These are phyloP conservation scores for Geodia barretti DNA, from an alignment of 37 sponge, comb jelly and placozoan genomes.

Conservation along the genomic window DNA sequence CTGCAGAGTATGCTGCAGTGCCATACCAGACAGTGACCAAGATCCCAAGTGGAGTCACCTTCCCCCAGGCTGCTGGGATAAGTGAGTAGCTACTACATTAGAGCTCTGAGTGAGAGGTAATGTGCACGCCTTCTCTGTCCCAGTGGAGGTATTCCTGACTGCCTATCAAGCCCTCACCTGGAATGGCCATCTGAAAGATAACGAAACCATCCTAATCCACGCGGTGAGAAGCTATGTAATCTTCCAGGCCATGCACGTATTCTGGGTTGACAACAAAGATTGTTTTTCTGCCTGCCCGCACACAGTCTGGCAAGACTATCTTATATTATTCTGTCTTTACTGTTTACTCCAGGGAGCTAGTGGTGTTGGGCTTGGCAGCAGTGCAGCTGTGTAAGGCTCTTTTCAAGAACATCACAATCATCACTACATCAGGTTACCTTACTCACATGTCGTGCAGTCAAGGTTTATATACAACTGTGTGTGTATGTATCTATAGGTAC, in stretches of 20 bases:
- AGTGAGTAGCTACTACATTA: constrained; percentile 35
- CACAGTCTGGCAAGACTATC: too few relatives aligned
- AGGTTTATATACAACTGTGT: background rate
- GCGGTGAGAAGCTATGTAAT: constrained; percentile 53
- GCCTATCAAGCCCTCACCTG: constrained; percentile 81
- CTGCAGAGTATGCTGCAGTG: constrained; percentile 66
- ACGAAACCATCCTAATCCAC: constrained; percentile 79
- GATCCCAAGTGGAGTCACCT: constrained; percentile 52
- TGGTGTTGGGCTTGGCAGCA: constrained; percentile 84
- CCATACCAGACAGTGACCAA: constrained; percentile 80
- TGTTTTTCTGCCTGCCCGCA: too few relatives aligned
- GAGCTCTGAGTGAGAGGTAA: background rate
- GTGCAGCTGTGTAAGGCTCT: constrained; percentile 72
- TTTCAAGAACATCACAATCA: constrained; percentile 41
- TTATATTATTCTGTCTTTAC: too few relatives aligned
- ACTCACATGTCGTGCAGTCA: background rate
- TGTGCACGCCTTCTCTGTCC: background rate
- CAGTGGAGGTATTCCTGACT: constrained; percentile 85
- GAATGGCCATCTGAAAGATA: constrained; percentile 65
- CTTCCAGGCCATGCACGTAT: too few relatives aligned
- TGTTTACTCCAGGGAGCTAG: constrained; percentile 92
- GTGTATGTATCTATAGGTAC: constrained; percentile 42
- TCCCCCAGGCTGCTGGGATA: constrained; percentile 76
- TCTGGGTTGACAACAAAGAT: too few relatives aligned
- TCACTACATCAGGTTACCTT: constrained; percentile 71